A percentile compares a stretch with the other conserved stretches of the same genome.
Conservation (phyloP, 2,888 invertebrate species). For the Dynastes grantii region DNA sequence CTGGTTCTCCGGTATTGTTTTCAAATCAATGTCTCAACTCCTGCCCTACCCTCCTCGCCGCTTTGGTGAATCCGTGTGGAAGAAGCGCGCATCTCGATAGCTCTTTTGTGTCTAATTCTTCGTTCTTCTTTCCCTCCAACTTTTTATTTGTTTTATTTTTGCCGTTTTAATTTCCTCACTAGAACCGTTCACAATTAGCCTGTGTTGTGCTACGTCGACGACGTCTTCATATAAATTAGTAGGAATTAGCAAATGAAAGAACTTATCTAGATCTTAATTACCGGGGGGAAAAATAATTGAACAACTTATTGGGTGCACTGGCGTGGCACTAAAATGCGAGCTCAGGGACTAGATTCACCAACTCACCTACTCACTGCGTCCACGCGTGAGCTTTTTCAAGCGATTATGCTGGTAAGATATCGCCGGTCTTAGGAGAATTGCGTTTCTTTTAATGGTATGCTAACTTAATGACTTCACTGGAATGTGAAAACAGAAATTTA, state of each 20-base stretch:
- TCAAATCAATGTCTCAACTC: constrained; percentile 47
- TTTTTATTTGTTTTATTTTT: background rate
- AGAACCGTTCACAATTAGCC: constrained; percentile 31
- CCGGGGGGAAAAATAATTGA: constrained; percentile 41
- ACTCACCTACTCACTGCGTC: constrained; percentile 9
- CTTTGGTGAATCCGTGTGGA: constrained; percentile 30
- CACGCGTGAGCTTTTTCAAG: constrained; percentile 23
- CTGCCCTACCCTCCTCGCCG: background rate
- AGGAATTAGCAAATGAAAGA: constrained; percentile 45
- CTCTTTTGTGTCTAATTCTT: constrained; percentile 19
- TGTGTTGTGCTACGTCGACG: constrained; percentile 36
- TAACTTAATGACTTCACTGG: constrained; percentile 40
- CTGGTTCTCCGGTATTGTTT: constrained; percentile 61
- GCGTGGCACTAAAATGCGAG: constrained; percentile 43
- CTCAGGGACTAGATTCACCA: constrained; percentile 25
- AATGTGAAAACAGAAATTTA: constrained; percentile 47
- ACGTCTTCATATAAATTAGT: constrained; percentile 45
- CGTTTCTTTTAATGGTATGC: constrained; percentile 27
- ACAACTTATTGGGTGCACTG: constrained; percentile 45
- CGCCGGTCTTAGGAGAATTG: constrained; percentile 8
- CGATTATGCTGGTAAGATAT: constrained; percentile 19
- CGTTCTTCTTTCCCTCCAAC: constrained; percentile 1
- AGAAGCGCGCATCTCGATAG: constrained; percentile 23
- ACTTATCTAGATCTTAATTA: constrained; percentile 48
- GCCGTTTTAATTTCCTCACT: constrained; percentile 12